Conservation (phyloP, 2,113 vertebrate genomes). For the Balaeniceps rex region DNA sequence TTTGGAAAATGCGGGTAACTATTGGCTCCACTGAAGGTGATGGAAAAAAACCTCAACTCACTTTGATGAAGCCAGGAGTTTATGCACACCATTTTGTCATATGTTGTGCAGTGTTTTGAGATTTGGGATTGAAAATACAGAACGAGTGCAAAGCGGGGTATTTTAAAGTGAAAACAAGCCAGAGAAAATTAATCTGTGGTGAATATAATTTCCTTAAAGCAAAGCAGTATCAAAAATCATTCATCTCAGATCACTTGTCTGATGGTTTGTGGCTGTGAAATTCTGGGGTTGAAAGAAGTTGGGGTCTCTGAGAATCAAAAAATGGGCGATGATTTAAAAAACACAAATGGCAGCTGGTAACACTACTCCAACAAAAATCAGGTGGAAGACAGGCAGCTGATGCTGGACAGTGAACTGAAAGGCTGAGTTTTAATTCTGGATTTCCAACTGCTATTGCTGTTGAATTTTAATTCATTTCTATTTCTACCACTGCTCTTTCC, state of each 20-base stretch:
- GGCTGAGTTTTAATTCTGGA: not conserved
- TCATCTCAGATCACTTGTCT: not conserved
- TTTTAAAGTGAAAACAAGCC: not conserved
- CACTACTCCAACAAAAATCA: not conserved
- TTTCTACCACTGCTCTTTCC: not conserved
- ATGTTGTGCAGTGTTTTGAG: not conserved
- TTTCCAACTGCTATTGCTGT: not conserved
- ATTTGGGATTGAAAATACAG: not conserved
- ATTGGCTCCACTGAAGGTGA: not conserved
- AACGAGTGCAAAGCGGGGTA: not conserved
- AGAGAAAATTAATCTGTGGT: not conserved
- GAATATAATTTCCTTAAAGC: not conserved
- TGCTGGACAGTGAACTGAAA: not conserved
- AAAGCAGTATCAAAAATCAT: not conserved
- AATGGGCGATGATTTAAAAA: not conserved
- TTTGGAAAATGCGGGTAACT: not conserved
- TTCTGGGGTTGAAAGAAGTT: not conserved
- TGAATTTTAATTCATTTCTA: not conserved
- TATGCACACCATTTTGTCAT: not conserved
- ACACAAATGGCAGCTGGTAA: not conserved
- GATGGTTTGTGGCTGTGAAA: not conserved
- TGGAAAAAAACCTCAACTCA: not conserved
- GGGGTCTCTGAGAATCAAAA: not conserved
- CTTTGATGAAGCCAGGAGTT: not conserved
- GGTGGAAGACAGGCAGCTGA: not conserved